phyloP scores from a whole-genome alignment of 2,113 vertebrate species.

The Misgurnus mizolepis region DNA sequence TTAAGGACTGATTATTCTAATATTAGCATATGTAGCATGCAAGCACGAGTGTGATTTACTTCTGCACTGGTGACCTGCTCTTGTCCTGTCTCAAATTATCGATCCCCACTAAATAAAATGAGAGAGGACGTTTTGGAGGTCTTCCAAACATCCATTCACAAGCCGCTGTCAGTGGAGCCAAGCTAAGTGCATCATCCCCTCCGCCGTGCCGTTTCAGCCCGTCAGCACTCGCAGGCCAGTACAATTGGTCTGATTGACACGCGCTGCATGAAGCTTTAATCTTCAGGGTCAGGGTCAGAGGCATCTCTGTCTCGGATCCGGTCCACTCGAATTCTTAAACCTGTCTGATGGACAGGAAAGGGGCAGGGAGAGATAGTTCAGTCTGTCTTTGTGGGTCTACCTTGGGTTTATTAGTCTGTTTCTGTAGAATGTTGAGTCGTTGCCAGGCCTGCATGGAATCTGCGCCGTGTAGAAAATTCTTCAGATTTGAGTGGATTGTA shows the following conservation, averaged over 20 bases:
- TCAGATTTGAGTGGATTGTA: too few relatives aligned
- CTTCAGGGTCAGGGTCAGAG: constrained; percentile 42
- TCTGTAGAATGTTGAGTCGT: constrained; percentile 1
- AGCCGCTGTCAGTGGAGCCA: constrained; percentile 32
- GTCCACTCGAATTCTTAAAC: constrained; percentile 39
- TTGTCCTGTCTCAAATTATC: constrained; percentile 35
- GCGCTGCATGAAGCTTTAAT: constrained; percentile 41
- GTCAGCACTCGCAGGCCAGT: constrained; percentile 33
- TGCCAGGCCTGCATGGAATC: background rate
- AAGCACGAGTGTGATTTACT: constrained; percentile 6
- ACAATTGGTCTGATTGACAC: constrained; percentile 53
- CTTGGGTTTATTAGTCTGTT: constrained; percentile 26
- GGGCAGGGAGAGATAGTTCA: constrained; percentile 22
- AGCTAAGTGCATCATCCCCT: constrained; percentile 23
- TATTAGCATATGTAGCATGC: background rate
- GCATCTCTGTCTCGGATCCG: constrained; percentile 26
- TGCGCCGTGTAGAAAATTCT: background rate
- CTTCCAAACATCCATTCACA: constrained; percentile 52
- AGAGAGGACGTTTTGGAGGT: constrained; percentile 48
- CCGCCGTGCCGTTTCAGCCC: constrained; percentile 5
- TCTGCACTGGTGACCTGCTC: constrained; percentile 15
- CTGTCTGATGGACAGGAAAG: constrained; percentile 34
- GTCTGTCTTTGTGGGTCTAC: constrained; percentile 34
- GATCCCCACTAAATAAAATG: constrained; percentile 47
- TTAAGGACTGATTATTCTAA: too few relatives aligned